Base-by-base conservation (phyloP, 2,888 invertebrate species). In the Netelia virgata region DNA sequence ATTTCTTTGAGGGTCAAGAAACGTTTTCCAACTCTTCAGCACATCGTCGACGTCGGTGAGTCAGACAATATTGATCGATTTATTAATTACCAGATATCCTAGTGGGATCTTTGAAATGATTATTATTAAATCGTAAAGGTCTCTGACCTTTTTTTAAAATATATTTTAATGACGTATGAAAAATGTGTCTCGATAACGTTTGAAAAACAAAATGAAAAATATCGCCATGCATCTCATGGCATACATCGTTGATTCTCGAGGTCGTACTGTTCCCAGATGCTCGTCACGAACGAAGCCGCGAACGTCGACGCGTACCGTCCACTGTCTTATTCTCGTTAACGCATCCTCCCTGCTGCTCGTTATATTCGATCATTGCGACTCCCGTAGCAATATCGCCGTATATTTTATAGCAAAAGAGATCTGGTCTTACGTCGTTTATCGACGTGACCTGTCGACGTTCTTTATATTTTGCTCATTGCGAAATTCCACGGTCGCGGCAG, bases 31-130 rank as follows among this genome's bases (percentile, higher is more conserved):
- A 96, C 97, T 14, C 96, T 97, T 95, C 97, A 98, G 92, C 98
- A 98, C 93, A 96, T 98, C 89, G 98, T 98, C 47, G 98, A 98
- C 94, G 97, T 97, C 87, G 98, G 97, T 97, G 93, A 95, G 95
- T 93, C 10, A 6, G 6, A 36, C 6, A 36, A 36, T 8, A 36
- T 36, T 1, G 36, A 36, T 36, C 36, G 36, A 36, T 36, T 36
- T 8, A 36, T 6, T 8, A 6, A 36, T 36, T 36, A n/a, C n/a
- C n/a, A n/a, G n/a, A n/a, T n/a, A n/a, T n/a, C n/a, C n/a, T 28
- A 36, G 3, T 6, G 6, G 8, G 36, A 36, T 36, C 0, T 36
- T 36, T 6, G 36, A 6, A 36, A 36, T 53, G 53, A 53, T 6
- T 11, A 53, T 53, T 53, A 16, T 11, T 53, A 53, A 53, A 53